Base-by-base conservation (phyloP, 1,140 invertebrate genomes). In the Cryptotermes secundus region DNA sequence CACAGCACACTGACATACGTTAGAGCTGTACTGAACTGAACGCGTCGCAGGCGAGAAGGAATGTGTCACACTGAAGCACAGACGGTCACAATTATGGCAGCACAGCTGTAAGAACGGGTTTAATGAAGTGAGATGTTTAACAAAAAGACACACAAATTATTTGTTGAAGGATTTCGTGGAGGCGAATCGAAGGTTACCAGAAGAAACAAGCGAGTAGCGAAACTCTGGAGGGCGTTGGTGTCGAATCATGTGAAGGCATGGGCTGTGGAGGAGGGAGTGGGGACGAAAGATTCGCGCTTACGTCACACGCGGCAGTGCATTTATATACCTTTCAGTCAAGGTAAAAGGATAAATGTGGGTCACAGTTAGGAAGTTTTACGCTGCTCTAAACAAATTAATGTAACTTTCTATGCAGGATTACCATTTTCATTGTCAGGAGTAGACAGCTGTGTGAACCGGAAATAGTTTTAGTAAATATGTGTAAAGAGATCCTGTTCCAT, bases 331-430 rank as follows among this genome's bases (percentile, higher is more conserved):
- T 22, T 72, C 7, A 72, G 26, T 31, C 59, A 72, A 72, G 59
- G 59, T n/a, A n/a, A 72, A 72, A 10, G 59, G n/a, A 72, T 14
- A n/a, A 72, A 72, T 72, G 59, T 72, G 59, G 59, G 59, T 72
- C 59, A 72, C 4, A 4, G 26, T 16, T 0, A 6, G n/a, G 14
- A 72, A 16, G 59, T 26, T 72, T 72, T 26, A 72, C 59, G 31
- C 59, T 31, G 26, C 59, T 72, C 59, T 1, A 2, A 72, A 72
- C 26, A 72, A 72, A 31, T 72, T 72, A 22, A 49, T 16, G n/a
- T n/a, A 72, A 22, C n/a, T 72, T 72, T 26, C 59, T 72, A 6
- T 72, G 53, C 7, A 16, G 53, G 53, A 19, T 9, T 59, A 9
- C 14, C n/a, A 31, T n/a, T 10, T 72, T 31, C 26, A n/a, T n/a